phyloP scores from a whole-genome alignment of 2,888 invertebrate genomes.

The Podabrus alpinus region DNA sequence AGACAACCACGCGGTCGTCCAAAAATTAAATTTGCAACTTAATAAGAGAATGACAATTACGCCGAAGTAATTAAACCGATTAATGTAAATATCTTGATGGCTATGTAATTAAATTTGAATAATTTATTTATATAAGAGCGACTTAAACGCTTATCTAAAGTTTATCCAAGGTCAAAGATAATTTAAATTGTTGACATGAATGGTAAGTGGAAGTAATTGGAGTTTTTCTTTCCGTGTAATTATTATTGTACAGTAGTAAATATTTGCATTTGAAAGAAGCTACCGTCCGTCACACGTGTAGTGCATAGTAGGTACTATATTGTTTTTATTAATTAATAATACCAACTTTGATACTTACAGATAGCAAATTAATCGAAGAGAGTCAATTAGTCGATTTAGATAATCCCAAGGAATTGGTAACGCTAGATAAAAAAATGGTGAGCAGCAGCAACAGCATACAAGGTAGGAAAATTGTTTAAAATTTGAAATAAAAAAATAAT shows the following conservation, averaged over 20 bases:
- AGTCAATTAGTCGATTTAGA: not conserved
- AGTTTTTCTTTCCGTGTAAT: not conserved
- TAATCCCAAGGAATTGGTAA: not conserved
- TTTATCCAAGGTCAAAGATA: not conserved
- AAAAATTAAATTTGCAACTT: not conserved
- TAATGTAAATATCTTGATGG: not conserved
- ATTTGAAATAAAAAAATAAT: not conserved
- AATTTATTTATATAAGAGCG: not conserved
- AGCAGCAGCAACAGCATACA: not conserved
- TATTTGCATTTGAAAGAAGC: not conserved
- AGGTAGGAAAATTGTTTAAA: not conserved
- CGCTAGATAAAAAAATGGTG: not conserved
- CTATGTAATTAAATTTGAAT: not conserved
- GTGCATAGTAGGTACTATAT: not conserved
- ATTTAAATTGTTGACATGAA: conserved; percentile 1
- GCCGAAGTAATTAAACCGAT: not conserved
- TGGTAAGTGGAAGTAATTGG: not conserved
- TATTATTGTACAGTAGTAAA: not conserved
- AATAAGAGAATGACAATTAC: not conserved
- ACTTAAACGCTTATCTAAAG: not conserved
- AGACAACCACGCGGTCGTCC: not conserved
- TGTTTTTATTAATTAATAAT: not conserved
- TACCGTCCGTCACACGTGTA: not conserved
- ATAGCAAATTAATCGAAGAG: not conserved
- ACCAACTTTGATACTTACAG: not conserved